Evolutionary conservation across 2,797 vertebrate genomes (phyloP), one percentile per base, ranked within the genome.

Genomic region (Pseudopleuronectes americanus): DNA sequence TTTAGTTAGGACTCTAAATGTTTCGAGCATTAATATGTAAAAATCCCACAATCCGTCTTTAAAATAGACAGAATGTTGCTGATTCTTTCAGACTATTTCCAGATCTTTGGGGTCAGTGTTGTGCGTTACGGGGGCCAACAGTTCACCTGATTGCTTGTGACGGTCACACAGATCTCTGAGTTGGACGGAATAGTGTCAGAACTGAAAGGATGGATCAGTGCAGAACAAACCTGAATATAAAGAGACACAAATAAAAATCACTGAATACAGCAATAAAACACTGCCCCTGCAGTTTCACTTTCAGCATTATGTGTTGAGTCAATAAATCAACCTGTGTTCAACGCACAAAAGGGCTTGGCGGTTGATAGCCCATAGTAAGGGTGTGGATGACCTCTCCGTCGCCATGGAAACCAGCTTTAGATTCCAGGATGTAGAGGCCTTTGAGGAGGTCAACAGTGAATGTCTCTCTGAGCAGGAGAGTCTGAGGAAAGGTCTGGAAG

Each of bases 321-420:
- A 8, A 53, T 51, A 33, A 65, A 55, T 79, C n/a, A 17, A 21
- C 33, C 17, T 33, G 41, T 0, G 7, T 16, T 51, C 1, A 45
- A 95, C 96, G 94, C 84, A 97, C 95, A 66, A 93, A 96, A 57
- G 92, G 95, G 22, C 87, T 93, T 13, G 94, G 89, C 1, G 88
- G 84, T 48, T 87, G 86, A 68, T 94, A 96, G 73, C 95, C 92
- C 3, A 97, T 73, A 23, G 90, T 95, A 48, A 96, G 76, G 0
- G 93, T 94, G 80, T 97, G 95, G 77, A 95, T 17, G 41, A 87
- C 81, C 81, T 96, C 95, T 51, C 92, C 91, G 58, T 77, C 81
- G 19, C 59, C 81, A 8, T 93, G 87, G 67, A 96, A 86, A 79
- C 91, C 55, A 26, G 93, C 85, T 81, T 94, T 96, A 0, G 95